Percentiles rank a stretch among this genome's conserved stretches.
Evolutionary conservation across 2,888 invertebrate species (phyloP).

Genomic region (Podabrus alpinus): DNA sequence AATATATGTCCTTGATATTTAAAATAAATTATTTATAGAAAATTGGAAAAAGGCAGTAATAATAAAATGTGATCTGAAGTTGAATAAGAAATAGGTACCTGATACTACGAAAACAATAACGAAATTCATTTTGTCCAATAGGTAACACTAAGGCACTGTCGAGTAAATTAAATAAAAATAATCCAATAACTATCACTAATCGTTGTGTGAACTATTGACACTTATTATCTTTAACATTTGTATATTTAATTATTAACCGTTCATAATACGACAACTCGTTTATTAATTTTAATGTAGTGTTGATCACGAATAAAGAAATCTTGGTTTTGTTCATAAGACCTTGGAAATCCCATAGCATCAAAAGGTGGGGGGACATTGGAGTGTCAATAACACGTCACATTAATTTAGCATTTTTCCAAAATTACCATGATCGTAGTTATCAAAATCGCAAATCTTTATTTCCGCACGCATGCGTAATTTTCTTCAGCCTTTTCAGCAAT

Average conservation of each 20-base stretch:
- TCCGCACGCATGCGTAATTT: not conserved
- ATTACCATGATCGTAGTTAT: not conserved
- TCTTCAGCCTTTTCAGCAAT: not conserved
- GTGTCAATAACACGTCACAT: constrained; percentile 29
- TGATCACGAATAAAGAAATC: constrained; percentile 14
- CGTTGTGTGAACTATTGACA: constrained; percentile 17
- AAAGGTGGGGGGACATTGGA: constrained; percentile 21
- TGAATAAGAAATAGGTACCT: constrained; percentile 10
- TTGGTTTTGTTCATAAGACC: constrained; percentile 29
- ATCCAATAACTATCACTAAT: constrained; percentile 8
- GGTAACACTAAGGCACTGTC: not conserved
- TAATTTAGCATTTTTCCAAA: not conserved
- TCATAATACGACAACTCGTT: constrained; percentile 2
- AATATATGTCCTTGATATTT: constrained; percentile 16
- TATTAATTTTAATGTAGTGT: constrained; percentile 6
- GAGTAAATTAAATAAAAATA: not conserved
- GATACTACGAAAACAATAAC: constrained; percentile 3
- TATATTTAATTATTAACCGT: constrained; percentile 2
- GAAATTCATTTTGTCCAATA: constrained; percentile 11
- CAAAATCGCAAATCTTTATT: not conserved
- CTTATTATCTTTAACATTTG: constrained; percentile 21
- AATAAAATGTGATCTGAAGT: not conserved
- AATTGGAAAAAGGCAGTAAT: not conserved
- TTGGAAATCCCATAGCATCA: constrained; percentile 36
- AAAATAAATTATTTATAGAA: constrained; percentile 1